Base-by-base conservation (phyloP, 2,797 vertebrate species). In the Gobio occitaniae region DNA sequence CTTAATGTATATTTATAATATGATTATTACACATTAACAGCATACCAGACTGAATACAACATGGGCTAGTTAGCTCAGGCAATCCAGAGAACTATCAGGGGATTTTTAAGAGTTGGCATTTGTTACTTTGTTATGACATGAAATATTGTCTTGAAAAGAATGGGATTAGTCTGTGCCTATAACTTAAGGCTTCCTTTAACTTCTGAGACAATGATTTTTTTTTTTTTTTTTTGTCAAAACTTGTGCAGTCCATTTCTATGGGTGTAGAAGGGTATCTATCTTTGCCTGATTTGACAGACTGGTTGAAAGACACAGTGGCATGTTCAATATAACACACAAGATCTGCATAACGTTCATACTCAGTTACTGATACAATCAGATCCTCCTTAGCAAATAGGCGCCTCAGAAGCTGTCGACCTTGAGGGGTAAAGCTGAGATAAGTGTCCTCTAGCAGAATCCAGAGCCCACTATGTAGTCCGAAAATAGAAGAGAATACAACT, bases 401-500 rank as follows among this genome's bases (percentile, higher is more conserved):
- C 84, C 84, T 87, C 78, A 81, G 78, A 84, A 74, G 86, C 88
- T 89, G 80, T 86, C 88, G 89, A 93, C 91, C 91, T 93, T 93
- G 90, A 91, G 77, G 89, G 90, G 86, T 89, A 88, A 88, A 91
- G 87, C 88, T 86, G 84, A 89, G 91, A 91, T 91, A 91, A 90
- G 89, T 85, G 90, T 88, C 90, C 87, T 86, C 85, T 89, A 86
- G 86, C 81, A 85, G 83, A 84, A 72, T 75, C 86, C 86, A 87
- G 77, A 80, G 83, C 86, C 78, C 77, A 83, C 88, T 80, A 78
- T 85, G 85, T 86, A 69, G 79, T 80, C 90, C 66, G 65, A 89
- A 91, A 92, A 92, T 92, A 93, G 90, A 91, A 83, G 87, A 92
- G 91, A 90, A 91, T 89, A 90, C 87, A 89, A 85, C 85, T 89